Base-by-base conservation (phyloP, 2,888 invertebrate genomes). In the Pilophorus perplexus region DNA sequence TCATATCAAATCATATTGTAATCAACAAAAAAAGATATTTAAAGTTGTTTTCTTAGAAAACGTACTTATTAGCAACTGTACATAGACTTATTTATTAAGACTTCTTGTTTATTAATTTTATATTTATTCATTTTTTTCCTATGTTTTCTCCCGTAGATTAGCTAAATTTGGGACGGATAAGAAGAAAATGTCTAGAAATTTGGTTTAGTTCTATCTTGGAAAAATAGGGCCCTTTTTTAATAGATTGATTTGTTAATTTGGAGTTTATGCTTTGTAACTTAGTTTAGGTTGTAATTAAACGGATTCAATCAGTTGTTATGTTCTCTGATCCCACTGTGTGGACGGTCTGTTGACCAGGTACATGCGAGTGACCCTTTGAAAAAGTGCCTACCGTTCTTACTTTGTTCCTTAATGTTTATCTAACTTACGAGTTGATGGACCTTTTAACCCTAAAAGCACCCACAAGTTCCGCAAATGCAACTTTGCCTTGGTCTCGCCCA, bases 211-310 rank as follows among this genome's bases (percentile, higher is more conserved):
- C 3, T 14, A 2, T 14, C 2, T 38, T 38, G 3, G 3, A 6
- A 3, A 6, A 38, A 38, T 38, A 38, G 12, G 14, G 6, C 8
- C 20, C 14, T 42, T 10, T 42, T 8, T 40, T 12, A 6, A 40
- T 6, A n/a, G 14, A 6, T 8, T n/a, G 8, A n/a, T n/a, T 22
- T 22, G n/a, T 46, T 10, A 46, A 46, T 20, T 46, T 46, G 23
- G 46, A 10, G 22, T 23, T 23, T 22, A 12, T 4, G 46, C 25
- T 23, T 46, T 46, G 46, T 46, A 46, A 46, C 25, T 46, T 46
- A 46, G 23, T 46, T 12, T 46, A 46, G 46, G 46, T 23, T 46
- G 46, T 46, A 14, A 46, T 46, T 46, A 46, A 46, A 46, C 14
- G 23, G n/a, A 23, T 46, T 23, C 46, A 46, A 46, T 46, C 46